A percentile compares a stretch with the other conserved stretches of the same genome.
Evolutionary conservation across 2,888 invertebrate species (phyloP).

Genomic region (Strigamia crassipes): DNA sequence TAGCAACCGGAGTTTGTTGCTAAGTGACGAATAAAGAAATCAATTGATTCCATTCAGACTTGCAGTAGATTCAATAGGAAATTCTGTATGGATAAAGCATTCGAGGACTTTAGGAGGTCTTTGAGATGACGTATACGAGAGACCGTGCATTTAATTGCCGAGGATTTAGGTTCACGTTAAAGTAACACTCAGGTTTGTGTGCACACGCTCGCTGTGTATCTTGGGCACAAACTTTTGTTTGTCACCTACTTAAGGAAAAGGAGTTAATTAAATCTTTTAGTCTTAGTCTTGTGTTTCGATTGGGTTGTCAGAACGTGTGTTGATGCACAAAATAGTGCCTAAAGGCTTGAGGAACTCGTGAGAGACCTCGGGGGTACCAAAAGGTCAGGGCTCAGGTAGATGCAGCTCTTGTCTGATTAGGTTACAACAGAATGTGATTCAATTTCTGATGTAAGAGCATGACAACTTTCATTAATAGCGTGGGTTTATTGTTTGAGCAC

Average conservation of each 20-base stretch:
- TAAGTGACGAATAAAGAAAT: neutral
- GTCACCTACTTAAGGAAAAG: slow-evolving; percentile 20
- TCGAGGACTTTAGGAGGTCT: neutral
- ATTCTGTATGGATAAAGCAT: neutral
- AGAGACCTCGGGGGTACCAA: neutral
- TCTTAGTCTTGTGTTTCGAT: neutral
- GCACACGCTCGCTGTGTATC: neutral
- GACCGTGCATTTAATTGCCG: neutral
- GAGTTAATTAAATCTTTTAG: slow-evolving; percentile 27
- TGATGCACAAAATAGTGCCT: slow-evolving; percentile 4
- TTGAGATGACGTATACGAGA: neutral
- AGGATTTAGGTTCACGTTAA: neutral
- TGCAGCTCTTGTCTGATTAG: neutral
- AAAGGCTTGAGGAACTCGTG: neutral
- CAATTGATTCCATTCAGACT: neutral
- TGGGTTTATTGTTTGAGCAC: neutral
- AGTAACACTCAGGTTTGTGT: neutral
- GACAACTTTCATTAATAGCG: slow-evolving; percentile 1
- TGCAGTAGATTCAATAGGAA: neutral
- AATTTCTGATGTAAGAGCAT: slow-evolving; percentile 30
- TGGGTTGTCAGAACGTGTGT: neutral
- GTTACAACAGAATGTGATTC: slow-evolving; percentile 11
- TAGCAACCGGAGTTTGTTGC: neutral
- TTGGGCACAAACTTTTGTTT: slow-evolving; percentile 1
- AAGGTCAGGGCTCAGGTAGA: slow-evolving; percentile 17